Evolutionary conservation across 2,797 vertebrate species (phyloP), one percentile per base, ranked within the genome.

Genomic region (Diplodus puntazzo): DNA sequence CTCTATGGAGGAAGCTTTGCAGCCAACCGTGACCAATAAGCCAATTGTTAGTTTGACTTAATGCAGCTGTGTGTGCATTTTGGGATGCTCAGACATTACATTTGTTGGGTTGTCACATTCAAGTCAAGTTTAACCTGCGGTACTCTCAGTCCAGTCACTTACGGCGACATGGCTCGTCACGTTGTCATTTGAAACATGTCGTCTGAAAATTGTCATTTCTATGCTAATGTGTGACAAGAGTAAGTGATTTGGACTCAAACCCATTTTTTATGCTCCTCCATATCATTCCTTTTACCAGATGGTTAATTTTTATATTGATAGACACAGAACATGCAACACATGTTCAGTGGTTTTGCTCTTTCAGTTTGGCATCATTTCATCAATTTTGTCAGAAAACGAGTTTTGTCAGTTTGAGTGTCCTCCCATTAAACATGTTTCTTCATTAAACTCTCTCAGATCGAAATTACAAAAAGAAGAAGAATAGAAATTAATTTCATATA

Each of bases 21-120:
- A 76, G 60, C 58, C 86, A 88, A 69, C 77, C 5, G 59, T 79
- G 80, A 85, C 54, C 69, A 75, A 72, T 79, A 52, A 74, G 52
- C 27, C 17, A 58, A 79, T 77, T 82, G 25, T 80, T 76, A 73
- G 62, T 85, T 86, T 75, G 55, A 79, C 69, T 73, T 23, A 63
- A 73, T 59, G 64, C 59, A 72, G 76, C 53, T 65, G 55, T 27
- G 17, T 59, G 49, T 80, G 57, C 72, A 73, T 79, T 85, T 86
- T 68, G 82, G 55, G 63, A 87, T 86, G 82, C 73, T 78, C 49
- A 64, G 77, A 65, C 76, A 70, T 75, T 65, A 75, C 73, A 83
- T 77, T 75, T 84, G 67, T 86, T 78, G 50, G 68, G 72, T 87
- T 85, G 73, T 80, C 79, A 66, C 75, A 69, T 63, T 86, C 25